Conservation (phyloP, 2,113 vertebrate species). For the Andinoacara biseriatus region DNA sequence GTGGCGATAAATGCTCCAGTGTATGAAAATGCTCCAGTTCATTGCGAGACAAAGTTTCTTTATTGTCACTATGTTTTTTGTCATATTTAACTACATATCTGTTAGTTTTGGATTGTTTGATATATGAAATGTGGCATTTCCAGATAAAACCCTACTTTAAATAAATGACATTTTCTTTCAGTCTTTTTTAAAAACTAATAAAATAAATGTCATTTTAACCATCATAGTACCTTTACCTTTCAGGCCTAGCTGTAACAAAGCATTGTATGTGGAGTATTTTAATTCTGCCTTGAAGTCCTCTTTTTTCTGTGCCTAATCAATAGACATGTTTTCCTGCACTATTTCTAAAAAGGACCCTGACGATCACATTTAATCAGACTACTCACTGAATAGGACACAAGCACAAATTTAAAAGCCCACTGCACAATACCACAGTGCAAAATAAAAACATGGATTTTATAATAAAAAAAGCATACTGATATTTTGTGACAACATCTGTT, state of each 20-base stretch:
- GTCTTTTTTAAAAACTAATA: neutral
- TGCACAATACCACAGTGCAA: neutral
- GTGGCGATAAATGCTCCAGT: no score
- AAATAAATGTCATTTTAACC: neutral
- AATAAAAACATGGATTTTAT: neutral
- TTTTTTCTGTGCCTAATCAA: slow-evolving; percentile 1
- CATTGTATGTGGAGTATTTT: neutral
- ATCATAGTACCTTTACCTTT: neutral
- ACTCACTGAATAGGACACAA: neutral
- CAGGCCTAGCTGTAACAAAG: neutral
- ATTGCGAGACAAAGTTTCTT: neutral
- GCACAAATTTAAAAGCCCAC: neutral
- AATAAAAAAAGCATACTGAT: neutral
- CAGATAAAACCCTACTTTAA: no score
- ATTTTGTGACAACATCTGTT: neutral
- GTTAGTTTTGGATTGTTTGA: neutral
- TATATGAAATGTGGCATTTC: neutral
- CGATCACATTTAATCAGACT: slow-evolving; percentile 1
- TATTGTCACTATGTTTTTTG: neutral
- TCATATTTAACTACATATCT: neutral
- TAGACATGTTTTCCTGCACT: slow-evolving; percentile 2
- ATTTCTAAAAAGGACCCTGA: neutral
- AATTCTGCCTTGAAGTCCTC: neutral
- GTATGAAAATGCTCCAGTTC: no score
- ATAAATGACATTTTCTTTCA: neutral